Conservation (phyloP, 2,797 vertebrate genomes). For the Aplochiton taeniatus region DNA sequence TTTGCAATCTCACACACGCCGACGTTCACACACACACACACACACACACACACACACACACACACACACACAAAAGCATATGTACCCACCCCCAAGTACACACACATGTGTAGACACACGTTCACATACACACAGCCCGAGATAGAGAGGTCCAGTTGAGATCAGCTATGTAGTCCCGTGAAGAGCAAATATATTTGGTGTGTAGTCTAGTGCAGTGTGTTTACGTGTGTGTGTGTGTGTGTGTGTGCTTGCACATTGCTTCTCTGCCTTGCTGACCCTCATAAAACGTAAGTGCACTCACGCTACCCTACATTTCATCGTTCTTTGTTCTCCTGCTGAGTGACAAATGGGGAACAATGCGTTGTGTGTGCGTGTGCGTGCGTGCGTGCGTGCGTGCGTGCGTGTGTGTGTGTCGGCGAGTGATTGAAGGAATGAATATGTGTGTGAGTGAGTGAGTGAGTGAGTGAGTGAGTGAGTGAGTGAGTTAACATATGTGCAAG, state of each 20-base stretch:
- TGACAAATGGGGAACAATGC: too few relatives aligned
- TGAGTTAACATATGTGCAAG: too few relatives aligned
- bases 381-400: not conserved
- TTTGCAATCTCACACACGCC: not conserved
- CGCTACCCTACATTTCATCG: too few relatives aligned
- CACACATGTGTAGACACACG: not conserved
- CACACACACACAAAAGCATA: not conserved
- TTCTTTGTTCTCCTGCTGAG: too few relatives aligned
- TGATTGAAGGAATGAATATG: too few relatives aligned
- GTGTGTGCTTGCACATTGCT: conserved; percentile 21
- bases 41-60: conserved; percentile 3
- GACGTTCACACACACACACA: conserved; percentile 25
- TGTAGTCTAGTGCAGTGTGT: not conserved
- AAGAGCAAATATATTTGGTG: not conserved
- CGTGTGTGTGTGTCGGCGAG: not conserved
- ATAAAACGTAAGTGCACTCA: too few relatives aligned
- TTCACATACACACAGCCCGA: not conserved
- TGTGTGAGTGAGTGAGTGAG: too few relatives aligned
- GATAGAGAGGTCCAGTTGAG: not conserved
- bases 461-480: too few relatives aligned
- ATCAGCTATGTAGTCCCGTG: not conserved
- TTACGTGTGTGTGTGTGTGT: conserved; percentile 10
- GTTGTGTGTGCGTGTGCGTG: not conserved
- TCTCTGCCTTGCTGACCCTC: not conserved
- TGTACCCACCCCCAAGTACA: not conserved